Conservation (phyloP, 2,113 vertebrate species). For the Falco punctatus region DNA sequence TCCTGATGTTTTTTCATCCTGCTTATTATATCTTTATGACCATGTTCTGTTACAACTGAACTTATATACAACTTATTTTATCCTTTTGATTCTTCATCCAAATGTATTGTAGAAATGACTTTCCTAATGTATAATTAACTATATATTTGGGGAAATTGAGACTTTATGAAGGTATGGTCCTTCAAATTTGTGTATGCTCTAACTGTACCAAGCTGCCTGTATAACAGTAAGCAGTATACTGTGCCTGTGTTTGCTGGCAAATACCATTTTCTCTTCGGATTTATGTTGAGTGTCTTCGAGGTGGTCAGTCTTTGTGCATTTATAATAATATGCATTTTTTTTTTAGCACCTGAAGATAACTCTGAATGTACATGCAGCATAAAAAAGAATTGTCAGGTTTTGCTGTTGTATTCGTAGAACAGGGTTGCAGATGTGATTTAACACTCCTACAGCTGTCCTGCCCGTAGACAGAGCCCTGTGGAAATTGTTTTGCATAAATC, state of each 20-base stretch:
- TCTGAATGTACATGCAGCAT: neutral
- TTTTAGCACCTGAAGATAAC: neutral
- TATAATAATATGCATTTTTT: neutral
- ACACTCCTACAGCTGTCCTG: neutral
- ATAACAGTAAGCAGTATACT: neutral
- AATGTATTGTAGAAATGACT: neutral
- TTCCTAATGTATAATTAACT: neutral
- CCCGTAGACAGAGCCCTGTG: neutral
- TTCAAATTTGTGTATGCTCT: neutral
- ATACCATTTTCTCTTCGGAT: neutral
- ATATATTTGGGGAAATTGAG: neutral
- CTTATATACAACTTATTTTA: neutral
- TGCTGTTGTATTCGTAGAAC: neutral
- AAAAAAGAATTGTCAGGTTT: neutral
- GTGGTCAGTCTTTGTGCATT: neutral
- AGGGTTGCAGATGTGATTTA: neutral
- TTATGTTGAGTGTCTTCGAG: neutral
- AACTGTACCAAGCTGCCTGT: neutral
- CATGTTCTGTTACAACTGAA: neutral
- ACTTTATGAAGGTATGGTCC: neutral
- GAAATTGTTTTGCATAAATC: constrained; percentile 13
- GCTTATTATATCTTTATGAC: neutral
- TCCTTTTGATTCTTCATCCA: neutral
- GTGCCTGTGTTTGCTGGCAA: neutral
- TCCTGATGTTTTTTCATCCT: neutral